These are phyloP conservation scores for Prenolepis imparis DNA, from an alignment of 2,888 invertebrate genomes.

Conservation along the genomic window DNA sequence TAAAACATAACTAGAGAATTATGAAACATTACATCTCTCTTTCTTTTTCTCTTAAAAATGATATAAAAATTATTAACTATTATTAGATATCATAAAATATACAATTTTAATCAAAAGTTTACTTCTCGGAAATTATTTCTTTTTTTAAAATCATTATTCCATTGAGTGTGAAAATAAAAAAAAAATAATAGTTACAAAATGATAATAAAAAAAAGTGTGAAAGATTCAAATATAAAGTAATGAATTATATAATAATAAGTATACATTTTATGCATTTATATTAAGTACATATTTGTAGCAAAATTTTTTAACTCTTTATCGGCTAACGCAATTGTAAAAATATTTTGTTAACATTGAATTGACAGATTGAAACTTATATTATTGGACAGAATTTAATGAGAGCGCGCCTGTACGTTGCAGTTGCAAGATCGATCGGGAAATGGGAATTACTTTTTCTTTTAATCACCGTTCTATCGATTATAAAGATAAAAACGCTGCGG, in stretches of 20 bases:
- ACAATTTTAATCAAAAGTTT: too few relatives aligned
- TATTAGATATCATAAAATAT: too few relatives aligned
- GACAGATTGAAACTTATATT: constrained; percentile 52
- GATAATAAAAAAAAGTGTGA: background rate
- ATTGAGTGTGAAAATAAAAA: background rate
- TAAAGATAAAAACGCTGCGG: constrained; percentile 59
- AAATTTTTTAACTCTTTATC: constrained; percentile 1
- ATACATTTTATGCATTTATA: background rate
- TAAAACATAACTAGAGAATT: too few relatives aligned
- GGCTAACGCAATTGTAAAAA: background rate
- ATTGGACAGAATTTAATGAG: constrained; percentile 61
- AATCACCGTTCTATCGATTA: constrained; percentile 41
- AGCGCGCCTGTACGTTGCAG: constrained; percentile 60
- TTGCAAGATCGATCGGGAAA: constrained; percentile 69
- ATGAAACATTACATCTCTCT: too few relatives aligned
- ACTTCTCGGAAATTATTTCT: background rate
- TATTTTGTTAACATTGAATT: constrained; percentile 19
- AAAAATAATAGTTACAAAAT: background rate
- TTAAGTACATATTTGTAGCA: background rate
- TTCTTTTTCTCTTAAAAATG: too few relatives aligned
- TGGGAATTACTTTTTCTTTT: constrained; percentile 49
- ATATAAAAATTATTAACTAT: too few relatives aligned
- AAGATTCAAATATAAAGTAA: background rate
- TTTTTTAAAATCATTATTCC: background rate
- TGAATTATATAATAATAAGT: background rate